These are phyloP conservation scores for Aricia agestis DNA, from an alignment of 1,140 invertebrate genomes.

Conservation along the genomic window DNA sequence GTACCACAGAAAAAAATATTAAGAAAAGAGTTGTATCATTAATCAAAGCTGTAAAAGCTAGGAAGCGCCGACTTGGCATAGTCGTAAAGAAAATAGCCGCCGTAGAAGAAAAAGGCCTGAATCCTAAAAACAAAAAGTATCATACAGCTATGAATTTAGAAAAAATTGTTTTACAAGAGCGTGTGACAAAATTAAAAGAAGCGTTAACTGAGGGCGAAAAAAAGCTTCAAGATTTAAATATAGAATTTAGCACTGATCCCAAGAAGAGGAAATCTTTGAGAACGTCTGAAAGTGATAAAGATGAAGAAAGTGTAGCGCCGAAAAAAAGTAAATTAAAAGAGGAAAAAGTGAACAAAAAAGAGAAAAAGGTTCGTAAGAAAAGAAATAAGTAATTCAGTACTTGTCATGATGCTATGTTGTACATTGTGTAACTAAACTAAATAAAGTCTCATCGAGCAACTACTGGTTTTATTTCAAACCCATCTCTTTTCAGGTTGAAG, in stretches of 20 bases:
- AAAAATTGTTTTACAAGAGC: constrained; percentile 43
- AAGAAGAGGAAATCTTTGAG: constrained; percentile 33
- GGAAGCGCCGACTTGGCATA: constrained; percentile 35
- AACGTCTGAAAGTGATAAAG: constrained; percentile 3
- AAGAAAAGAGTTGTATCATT: constrained; percentile 47
- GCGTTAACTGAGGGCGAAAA: constrained; percentile 41
- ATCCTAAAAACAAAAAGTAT: constrained; percentile 47
- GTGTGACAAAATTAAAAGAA: constrained; percentile 42
- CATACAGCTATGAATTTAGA: constrained; percentile 57
- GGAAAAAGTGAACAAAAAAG: constrained; percentile 28
- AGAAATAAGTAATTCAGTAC: constrained; percentile 21
- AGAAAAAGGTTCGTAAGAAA: constrained; percentile 27
- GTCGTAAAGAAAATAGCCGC: constrained; percentile 46
- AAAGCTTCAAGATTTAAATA: constrained; percentile 49
- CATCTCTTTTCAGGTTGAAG: constrained; percentile 13
- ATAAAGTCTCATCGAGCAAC: background rate
- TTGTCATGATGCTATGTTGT: background rate
- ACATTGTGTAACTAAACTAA: background rate
- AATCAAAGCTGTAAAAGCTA: constrained; percentile 42
- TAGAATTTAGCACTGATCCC: constrained; percentile 40
- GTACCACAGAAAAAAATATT: constrained; percentile 40
- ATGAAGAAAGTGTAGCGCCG: constrained; percentile 22
- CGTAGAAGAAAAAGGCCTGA: constrained; percentile 50
- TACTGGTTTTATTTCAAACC: background rate
- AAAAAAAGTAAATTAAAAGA: constrained; percentile 31